Base-by-base conservation (phyloP, 2,888 invertebrate genomes). In the Tetranychus truncatus region DNA sequence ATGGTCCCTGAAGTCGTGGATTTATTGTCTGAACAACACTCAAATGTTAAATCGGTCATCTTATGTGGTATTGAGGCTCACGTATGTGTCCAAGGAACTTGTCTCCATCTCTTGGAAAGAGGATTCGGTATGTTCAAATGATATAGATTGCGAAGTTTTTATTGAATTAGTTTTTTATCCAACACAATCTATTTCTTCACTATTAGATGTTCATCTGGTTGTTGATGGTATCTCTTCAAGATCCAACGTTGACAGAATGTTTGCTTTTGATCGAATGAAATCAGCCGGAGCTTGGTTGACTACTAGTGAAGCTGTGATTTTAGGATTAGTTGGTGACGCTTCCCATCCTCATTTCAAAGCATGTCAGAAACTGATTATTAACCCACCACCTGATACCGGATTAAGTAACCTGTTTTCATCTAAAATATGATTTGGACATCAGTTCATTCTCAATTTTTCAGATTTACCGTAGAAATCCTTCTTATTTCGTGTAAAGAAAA, bases 41-140 rank as follows among this genome's bases (percentile, higher is more conserved):
- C 55, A 55, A 78, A 81, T 6, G 76, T 79, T 15, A 77, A 78
- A 55, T 78, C 73, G 66, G 73, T 79, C 15, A 72, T 85, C 74
- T 79, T 86, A 18, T 84, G 84, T 78, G 85, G 85, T 21, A 84
- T 86, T 77, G 85, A 87, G 82, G 82, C 86, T 0, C 87, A 87
- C 81, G 87, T 86, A 24, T 87, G 87, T 80, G 83, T 87, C 11
- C 85, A 85, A 78, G 86, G 87, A 79, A 87, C 87, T 6, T 83
- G 85, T 6, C 81, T 86, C 73, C 85, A 85, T 79, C 81, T 87
- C 8, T 80, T 85, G 74, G 83, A 84, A 75, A 79, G 81, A 75
- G 84, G 84, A 6, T 83, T 81, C 79, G 83, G 85, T 78, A 86
- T 87, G 55, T 15, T 86, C 87, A 79, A 82, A 87, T 18, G 83